Conservation (phyloP, 1,140 invertebrate species). For the Pseudobourletiella spinata region DNA sequence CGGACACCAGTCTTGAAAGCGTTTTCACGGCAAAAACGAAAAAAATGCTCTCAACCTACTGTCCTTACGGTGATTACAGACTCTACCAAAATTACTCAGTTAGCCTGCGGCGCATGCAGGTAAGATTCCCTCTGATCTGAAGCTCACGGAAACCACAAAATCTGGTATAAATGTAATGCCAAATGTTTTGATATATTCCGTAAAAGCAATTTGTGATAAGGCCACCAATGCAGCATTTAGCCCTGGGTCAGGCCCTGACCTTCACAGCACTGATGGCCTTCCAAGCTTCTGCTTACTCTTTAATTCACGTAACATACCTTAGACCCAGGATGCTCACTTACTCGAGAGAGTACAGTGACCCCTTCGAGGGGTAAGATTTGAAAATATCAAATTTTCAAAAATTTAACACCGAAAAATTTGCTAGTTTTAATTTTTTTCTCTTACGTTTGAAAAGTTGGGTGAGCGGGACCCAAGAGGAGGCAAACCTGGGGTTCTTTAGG, state of each 20-base stretch:
- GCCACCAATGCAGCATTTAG: slow-evolving; percentile 5
- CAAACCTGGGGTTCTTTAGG: slow-evolving; percentile 6
- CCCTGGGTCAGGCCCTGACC: not conserved
- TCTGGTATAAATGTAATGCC: too few species aligned
- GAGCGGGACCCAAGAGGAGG: not conserved
- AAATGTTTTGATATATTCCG: too few species aligned
- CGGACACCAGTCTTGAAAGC: too few species aligned
- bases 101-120: not conserved
- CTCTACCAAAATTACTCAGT: slow-evolving; percentile 5
- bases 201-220: too few species aligned
- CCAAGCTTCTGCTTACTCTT: slow-evolving; percentile 10
- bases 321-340: not conserved
- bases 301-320: slow-evolving; percentile 1
- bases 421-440: too few species aligned
- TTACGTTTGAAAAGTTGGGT: too few species aligned
- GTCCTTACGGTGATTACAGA: not conserved
- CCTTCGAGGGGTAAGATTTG: not conserved
- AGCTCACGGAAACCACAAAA: too few species aligned
- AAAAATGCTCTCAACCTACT: too few species aligned
- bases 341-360: not conserved
- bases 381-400: too few species aligned
- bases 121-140: too few species aligned
- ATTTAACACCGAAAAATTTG: too few species aligned
- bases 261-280: slow-evolving; percentile 1
- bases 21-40: too few species aligned